Conservation (phyloP, 2,888 invertebrate genomes). For the Chrysodeixis includens region DNA sequence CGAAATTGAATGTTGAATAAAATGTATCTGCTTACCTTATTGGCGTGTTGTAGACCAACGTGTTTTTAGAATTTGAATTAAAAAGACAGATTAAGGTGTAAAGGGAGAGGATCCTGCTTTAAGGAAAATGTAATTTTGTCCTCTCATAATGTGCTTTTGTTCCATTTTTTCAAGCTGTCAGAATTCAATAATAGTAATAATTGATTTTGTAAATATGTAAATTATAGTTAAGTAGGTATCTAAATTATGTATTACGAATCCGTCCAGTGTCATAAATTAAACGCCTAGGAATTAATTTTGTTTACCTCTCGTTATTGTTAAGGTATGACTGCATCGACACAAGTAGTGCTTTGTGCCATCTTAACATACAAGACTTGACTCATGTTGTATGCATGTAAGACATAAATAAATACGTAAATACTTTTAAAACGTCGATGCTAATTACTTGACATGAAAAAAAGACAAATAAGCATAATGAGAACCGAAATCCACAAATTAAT, state of each 20-base stretch:
- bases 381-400: constrained; percentile 6
- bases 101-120: no score
- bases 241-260: constrained; percentile 66
- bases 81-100: no score
- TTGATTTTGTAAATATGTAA: constrained; percentile 81
- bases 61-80: no score
- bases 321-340: constrained; percentile 69
- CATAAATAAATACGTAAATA: neutral
- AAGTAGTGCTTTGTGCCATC: constrained; percentile 87
- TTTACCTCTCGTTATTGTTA: constrained; percentile 50
- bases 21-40: no score
- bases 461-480: constrained; percentile 5
- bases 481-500: constrained; percentile 56
- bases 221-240: constrained; percentile 60
- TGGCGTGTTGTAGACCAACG: no score
- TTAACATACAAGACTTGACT: constrained; percentile 54
- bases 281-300: constrained; percentile 53
- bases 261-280: constrained; percentile 85
- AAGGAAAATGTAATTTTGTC: no score
- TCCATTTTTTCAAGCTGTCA: constrained; percentile 22
- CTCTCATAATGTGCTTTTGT: constrained; percentile 17
- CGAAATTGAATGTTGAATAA: constrained; percentile 4
- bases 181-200: constrained; percentile 25
- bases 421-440: constrained; percentile 9
- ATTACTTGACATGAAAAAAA: constrained; percentile 28